A percentile compares a stretch with the other conserved stretches of the same genome.
Conservation (phyloP, 2,113 vertebrate species). For the Brevimyrus niger region DNA sequence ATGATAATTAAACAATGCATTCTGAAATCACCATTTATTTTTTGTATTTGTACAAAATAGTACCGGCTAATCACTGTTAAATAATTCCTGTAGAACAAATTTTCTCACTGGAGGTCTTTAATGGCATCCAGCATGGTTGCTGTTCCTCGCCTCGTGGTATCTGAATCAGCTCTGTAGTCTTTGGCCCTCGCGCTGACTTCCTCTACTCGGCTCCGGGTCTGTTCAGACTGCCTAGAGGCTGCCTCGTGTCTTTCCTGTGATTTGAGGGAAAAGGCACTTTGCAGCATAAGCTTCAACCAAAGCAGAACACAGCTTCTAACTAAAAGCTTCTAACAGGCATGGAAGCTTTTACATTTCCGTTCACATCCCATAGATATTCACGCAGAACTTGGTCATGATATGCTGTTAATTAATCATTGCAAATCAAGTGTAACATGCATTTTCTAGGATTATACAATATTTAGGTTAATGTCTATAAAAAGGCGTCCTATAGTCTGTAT, state of each 20-base stretch:
- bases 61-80: conserved; percentile 3
- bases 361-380: neutral
- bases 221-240: conserved; percentile 35
- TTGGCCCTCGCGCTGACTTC: conserved; percentile 36
- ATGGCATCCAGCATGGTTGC: conserved; percentile 37
- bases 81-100: neutral
- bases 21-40: conserved; percentile 9
- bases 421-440: neutral
- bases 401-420: neutral
- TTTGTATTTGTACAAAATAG: conserved; percentile 7
- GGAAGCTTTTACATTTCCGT: neutral
- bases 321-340: neutral
- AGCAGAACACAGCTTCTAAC: neutral
- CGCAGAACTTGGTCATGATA: neutral
- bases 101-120: conserved; percentile 53
- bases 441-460: neutral
- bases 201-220: conserved; percentile 33
- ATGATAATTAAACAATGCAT: conserved; percentile 27
- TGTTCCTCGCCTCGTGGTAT: conserved; percentile 35
- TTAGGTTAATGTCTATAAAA: neutral
- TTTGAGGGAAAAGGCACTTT: conserved; percentile 20
- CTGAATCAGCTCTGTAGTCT: conserved; percentile 35
- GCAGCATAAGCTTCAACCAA: neutral
- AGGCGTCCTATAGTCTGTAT: neutral
- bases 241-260: conserved; percentile 42